Base-by-base conservation (phyloP, 1,140 invertebrate genomes). In the Trachymyrmex cornetzi region DNA sequence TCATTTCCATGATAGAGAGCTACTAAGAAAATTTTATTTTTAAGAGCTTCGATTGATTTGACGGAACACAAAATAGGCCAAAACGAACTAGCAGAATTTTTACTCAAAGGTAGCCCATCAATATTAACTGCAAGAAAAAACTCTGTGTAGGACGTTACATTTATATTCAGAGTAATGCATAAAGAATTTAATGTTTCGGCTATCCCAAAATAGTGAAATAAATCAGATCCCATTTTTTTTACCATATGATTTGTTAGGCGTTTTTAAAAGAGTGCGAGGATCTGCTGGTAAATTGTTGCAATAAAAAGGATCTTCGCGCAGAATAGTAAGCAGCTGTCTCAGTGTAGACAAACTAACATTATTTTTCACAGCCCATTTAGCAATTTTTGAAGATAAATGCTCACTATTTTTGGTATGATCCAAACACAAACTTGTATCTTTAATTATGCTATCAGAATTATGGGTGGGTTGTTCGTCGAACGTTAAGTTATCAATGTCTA, bases 1-100 rank as follows among this genome's bases (percentile, higher is more conserved):
- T 77, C 19, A 77, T 75, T 38, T 59, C 72, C 72, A 59, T 77
- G n/a, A 77, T 77, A 77, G 2, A 77, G 34, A 59, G 72, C 44
- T 53, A 71, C 16, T 71, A 71, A 27, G 16, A 71, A 71, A 27
- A 71, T 24, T 53, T 71, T 19, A 53, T 71, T 53, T 53, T 53
- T 71, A 19, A 71, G 48, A 9, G 14, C 24, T 71, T 71, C 16
- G 14, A 71, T 53, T 71, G 67, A 71, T 71, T 71, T 30, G 14
- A 71, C 24, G 0, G 67, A 27, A 27, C 67, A 50, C 44, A 71
- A 71, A 71, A 71, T 71, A 12, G 67, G 67, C 67, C 67, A 71
- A 71, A 71, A 71, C 4, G 14, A 53, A 53, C 22, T 71, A 19
- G 22, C 22, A 53, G 48, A 27, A 71, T 24, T 71, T 71, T 71